Evolutionary conservation across 1,140 invertebrate species (phyloP), one percentile per base, ranked within the genome.

Genomic region (Littorina saxatilis): DNA sequence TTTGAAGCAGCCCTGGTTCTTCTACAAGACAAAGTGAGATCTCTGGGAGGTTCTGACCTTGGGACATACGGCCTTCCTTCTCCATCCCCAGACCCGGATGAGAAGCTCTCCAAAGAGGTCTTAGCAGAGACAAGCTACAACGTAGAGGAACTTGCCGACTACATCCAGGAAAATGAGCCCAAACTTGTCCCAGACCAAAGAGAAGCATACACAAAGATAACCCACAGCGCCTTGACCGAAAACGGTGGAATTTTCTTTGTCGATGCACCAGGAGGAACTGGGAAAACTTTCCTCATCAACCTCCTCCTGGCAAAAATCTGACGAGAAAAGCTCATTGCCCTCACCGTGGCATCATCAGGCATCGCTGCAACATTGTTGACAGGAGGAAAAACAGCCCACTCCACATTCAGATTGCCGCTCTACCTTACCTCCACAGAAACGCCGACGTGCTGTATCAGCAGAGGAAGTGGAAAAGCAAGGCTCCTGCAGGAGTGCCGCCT

Each of bases 331-430:
- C 40, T 15, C n/a, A n/a, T n/a, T n/a, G n/a, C n/a, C n/a, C n/a
- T n/a, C n/a, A n/a, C n/a, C n/a, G n/a, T n/a, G n/a, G n/a, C n/a
- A n/a, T 83, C 79, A 11, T 89, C 88, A 61, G 89, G 90, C 43
- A 87, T 91, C 74, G 88, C 91, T n/a, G 88, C 91, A 50, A 82
- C 70, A 47, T 72, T 91, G 50, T 72, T 88, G 15, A 15, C 55
- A 29, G 84, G 82, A 50, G 50, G 91, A 88, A 1, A 15, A 80
- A 68, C 89, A 84, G 23, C 68, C 50, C 35, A 84, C 88, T 74
- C 80, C 61, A 47, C 73, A 27, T 47, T 85, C 82, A 76, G 84
- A 85, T 58, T 52, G 86, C 75, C 74, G 39, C 73, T 78, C 40
- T 61, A 63, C 50, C 32, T 74, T 27, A 75, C 35, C 80, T 79